Base-by-base conservation (phyloP, 2,113 vertebrate genomes). In the Seriola quinqueradiata region DNA sequence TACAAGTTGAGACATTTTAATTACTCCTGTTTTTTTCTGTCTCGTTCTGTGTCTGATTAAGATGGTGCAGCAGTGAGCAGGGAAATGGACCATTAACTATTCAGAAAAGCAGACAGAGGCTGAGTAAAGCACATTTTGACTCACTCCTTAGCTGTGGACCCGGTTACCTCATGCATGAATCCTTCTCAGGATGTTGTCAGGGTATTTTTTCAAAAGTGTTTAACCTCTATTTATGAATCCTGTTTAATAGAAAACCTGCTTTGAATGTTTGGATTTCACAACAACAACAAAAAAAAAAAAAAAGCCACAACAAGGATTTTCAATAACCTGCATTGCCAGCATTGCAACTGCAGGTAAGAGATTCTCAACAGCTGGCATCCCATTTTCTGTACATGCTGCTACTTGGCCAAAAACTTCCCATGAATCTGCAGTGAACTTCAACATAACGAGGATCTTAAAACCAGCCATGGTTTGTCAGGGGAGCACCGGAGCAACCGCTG, bases 1-100 rank as follows among this genome's bases (percentile, higher is more conserved):
- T 88, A 83, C 92, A 91, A 92, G 92, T 93, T 90, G 90, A 92
- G 91, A 92, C 86, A 90, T 92, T 94, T 92, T 92, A 94, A 95
- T 95, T 91, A 94, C 87, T 89, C 81, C 76, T 90, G 86, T 86
- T 86, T 87, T 90, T 77, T 78, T 81, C 65, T 76, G 50, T 78
- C 69, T 67, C 23, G 78, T 74, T 87, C 79, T 69, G 52, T 78
- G 69, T 89, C 82, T 86, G 91, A 82, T 88, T 85, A 86, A 88
- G 85, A 88, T 77, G 77, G 79, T 75, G 75, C 59, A 28, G 74
- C 78, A 83, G 68, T 54, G 75, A 81, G 84, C 58, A 52, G 66
- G 66, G 85, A 90, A 87, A 88, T 63, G 79, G 72, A 89, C 81
- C 75, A 84, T 87, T 85, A 89, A 87, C 77, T 87, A 89, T 86